Conservation (phyloP, 2,888 invertebrate genomes). For the Orthosia cruda region DNA sequence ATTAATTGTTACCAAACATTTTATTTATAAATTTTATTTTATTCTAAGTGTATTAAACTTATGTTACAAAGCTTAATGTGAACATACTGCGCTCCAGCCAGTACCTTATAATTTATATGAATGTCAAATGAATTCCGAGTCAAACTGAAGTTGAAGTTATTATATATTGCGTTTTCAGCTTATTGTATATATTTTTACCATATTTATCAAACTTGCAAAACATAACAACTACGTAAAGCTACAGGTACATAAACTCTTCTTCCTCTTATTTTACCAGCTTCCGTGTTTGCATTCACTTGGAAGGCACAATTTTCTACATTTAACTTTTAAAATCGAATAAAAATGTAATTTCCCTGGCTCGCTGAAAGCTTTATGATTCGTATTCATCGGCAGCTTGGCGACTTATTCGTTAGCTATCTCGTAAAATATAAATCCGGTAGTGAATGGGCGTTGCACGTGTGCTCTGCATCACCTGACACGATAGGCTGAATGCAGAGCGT, state of each 20-base stretch:
- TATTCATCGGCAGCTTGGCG: constrained; percentile 80
- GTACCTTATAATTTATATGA: too few relatives aligned
- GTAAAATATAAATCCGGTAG: constrained; percentile 70
- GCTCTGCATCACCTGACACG: constrained; percentile 79
- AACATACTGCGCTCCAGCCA: too few relatives aligned
- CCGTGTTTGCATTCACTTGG: constrained; percentile 45
- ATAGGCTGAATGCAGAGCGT: constrained; percentile 86
- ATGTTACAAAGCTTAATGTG: too few relatives aligned
- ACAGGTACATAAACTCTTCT: constrained; percentile 8
- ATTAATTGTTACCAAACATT: too few relatives aligned
- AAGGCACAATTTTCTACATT: constrained; percentile 56
- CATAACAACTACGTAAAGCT: constrained; percentile 14
- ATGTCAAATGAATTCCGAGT: too few relatives aligned
- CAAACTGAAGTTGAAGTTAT: too few relatives aligned
- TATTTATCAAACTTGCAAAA: not conserved
- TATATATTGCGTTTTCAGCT: too few relatives aligned
- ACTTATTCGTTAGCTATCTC: constrained; percentile 77
- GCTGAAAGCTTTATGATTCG: constrained; percentile 82
- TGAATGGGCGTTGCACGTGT: constrained; percentile 83
- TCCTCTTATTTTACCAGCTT: constrained; percentile 37
- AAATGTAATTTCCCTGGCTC: constrained; percentile 82
- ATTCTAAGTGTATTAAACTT: too few relatives aligned
- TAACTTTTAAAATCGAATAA: constrained; percentile 81
- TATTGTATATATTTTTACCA: not conserved
- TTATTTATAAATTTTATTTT: too few relatives aligned